Percentiles rank a stretch among this genome's conserved stretches.
Evolutionary conservation across 2,113 vertebrate species (phyloP).

Genomic region (Ctenomys sociabilis): DNA sequence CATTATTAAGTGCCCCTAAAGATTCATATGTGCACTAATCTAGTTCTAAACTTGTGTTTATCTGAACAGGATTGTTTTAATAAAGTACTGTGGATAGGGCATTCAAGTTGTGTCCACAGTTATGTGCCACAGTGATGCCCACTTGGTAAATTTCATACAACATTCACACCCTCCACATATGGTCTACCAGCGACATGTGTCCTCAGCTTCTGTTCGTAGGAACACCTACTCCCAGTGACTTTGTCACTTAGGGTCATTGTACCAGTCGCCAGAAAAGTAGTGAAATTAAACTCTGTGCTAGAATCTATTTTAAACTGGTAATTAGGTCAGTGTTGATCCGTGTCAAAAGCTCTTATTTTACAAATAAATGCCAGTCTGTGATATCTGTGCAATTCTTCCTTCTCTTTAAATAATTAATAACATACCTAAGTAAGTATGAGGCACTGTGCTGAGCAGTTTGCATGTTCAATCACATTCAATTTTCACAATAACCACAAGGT

Average conservation of each 20-base stretch:
- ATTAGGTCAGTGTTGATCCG: not conserved
- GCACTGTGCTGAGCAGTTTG: not conserved
- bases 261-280: slow-evolving; percentile 8
- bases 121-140: not conserved
- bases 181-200: not conserved
- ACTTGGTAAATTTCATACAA: slow-evolving; percentile 42
- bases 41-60: slow-evolving; percentile 50
- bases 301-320: not conserved
- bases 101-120: slow-evolving; percentile 22
- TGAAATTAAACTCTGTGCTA: not conserved
- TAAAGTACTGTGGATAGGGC: not conserved
- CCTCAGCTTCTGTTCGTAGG: not conserved
- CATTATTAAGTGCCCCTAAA: slow-evolving; percentile 66
- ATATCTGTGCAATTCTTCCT: not conserved
- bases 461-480: not conserved
- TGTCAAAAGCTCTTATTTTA: not conserved
- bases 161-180: slow-evolving; percentile 25
- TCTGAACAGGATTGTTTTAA: slow-evolving; percentile 34
- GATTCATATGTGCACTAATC: slow-evolving; percentile 19
- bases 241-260: not conserved
- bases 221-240: not conserved
- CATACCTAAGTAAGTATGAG: not conserved
- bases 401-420: slow-evolving; percentile 28
- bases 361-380: not conserved
- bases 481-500: not conserved